Evolutionary conservation across 2,888 invertebrate genomes (phyloP).

Genomic region (Entomobrya proxima): DNA sequence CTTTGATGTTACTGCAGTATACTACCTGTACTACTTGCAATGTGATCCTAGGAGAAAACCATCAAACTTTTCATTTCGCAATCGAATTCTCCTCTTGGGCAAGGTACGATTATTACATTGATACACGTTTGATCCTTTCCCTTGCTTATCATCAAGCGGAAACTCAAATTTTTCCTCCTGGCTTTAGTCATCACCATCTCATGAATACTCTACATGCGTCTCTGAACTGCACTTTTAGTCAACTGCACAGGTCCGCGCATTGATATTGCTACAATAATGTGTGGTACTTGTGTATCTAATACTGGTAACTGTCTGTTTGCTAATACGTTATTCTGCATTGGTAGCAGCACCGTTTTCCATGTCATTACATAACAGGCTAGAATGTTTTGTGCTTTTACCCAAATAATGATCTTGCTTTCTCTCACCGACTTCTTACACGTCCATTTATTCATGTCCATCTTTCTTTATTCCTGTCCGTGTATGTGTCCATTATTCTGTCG

Average conservation of each 20-base stretch:
- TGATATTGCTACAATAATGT: background rate
- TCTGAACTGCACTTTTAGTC: constrained; percentile 5
- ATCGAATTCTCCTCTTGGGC: constrained; percentile 46
- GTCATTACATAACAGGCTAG: constrained; percentile 33
- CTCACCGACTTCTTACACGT: background rate
- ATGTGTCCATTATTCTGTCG: constrained; percentile 13
- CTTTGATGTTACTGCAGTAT: background rate
- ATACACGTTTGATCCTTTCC: background rate
- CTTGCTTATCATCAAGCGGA: background rate
- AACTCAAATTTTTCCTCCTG: background rate
- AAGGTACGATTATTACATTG: background rate
- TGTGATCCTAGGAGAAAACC: constrained; percentile 38
- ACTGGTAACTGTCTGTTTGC: background rate
- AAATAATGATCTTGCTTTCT: background rate
- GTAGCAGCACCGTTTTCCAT: constrained; percentile 7
- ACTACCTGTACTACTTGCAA: background rate
- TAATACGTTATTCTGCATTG: constrained; percentile 2
- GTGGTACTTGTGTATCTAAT: background rate
- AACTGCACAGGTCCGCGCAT: background rate
- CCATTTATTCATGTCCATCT: constrained; percentile 52
- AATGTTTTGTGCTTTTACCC: background rate
- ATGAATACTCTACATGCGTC: constrained; percentile 42
- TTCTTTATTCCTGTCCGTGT: background rate
- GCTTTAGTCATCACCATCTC: no score
- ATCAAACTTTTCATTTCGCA: constrained; percentile 57